Conservation (phyloP, 2,113 vertebrate genomes). For the Heptranchias perlo region DNA sequence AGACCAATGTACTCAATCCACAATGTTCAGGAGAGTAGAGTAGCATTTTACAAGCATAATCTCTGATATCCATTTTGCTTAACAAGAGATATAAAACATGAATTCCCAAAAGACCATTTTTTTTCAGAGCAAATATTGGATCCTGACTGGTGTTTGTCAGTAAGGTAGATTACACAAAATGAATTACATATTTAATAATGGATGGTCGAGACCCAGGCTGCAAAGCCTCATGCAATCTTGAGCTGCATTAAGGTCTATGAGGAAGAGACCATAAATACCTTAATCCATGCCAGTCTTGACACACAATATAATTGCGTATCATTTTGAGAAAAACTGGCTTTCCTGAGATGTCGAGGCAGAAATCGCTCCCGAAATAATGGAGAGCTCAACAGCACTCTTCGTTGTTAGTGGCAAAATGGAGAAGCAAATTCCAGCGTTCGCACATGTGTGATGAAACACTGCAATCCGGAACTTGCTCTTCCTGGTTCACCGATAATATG, state of each 20-base stretch:
- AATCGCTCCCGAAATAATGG: too few relatives aligned
- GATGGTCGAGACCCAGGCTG: neutral
- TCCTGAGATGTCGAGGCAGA: neutral
- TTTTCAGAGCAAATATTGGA: conserved; percentile 21
- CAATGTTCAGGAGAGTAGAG: neutral
- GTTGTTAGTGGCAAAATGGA: too few relatives aligned
- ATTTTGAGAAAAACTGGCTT: conserved; percentile 20
- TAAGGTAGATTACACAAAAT: neutral
- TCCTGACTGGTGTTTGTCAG: neutral
- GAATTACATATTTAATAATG: conserved; percentile 9
- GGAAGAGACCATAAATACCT: neutral
- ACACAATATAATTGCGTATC: neutral
- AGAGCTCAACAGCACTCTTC: too few relatives aligned
- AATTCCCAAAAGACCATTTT: neutral
- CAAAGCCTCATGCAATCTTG: neutral
- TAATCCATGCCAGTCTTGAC: neutral
- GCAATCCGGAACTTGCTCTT: too few relatives aligned
- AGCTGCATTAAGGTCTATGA: neutral
- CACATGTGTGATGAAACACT: too few relatives aligned
- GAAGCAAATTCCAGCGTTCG: too few relatives aligned
- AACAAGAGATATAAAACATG: neutral
- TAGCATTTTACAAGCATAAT: neutral
- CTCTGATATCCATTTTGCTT: neutral
- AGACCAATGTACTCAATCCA: neutral
- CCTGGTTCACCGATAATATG: too few relatives aligned